phyloP scores from a whole-genome alignment of 2,888 invertebrate genomes.

The Chalcosyrphus nemorum region DNA sequence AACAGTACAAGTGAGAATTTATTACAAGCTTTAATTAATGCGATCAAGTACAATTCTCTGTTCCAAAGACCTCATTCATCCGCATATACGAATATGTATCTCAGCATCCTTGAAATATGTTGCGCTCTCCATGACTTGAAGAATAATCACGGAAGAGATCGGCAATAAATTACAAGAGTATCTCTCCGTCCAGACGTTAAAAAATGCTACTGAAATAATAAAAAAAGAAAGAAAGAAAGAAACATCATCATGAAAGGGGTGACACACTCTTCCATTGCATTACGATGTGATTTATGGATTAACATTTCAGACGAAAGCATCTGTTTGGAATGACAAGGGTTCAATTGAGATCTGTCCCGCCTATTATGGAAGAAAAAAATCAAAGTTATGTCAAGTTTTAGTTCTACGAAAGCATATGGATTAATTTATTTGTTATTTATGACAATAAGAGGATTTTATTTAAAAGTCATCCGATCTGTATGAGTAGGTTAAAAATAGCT shows the following conservation, averaged over 20 bases:
- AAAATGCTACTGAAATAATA: slow-evolving; percentile 29
- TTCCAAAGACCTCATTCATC: slow-evolving; percentile 49
- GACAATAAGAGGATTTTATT: background rate
- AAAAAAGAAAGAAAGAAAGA: slow-evolving; percentile 7
- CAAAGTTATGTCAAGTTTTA: slow-evolving; percentile 53
- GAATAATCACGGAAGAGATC: slow-evolving; percentile 68
- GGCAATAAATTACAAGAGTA: slow-evolving; percentile 57
- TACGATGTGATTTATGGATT: slow-evolving; percentile 67
- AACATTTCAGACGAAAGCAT: slow-evolving; percentile 69
- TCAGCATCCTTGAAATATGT: slow-evolving; percentile 54
- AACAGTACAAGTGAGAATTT: slow-evolving; percentile 32
- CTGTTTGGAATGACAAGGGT: slow-evolving; percentile 52
- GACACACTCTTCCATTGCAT: slow-evolving; percentile 63
- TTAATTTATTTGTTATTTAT: slow-evolving; percentile 57
- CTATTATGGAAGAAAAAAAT: slow-evolving; percentile 53
- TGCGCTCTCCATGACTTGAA: slow-evolving; percentile 41
- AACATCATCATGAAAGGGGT: slow-evolving; percentile 65
- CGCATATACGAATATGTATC: slow-evolving; percentile 27
- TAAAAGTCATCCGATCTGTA: too few relatives aligned
- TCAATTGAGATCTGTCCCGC: slow-evolving; percentile 59
- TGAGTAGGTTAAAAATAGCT: too few relatives aligned
- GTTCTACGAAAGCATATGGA: slow-evolving; percentile 29
- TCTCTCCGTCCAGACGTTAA: slow-evolving; percentile 25
- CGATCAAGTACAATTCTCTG: slow-evolving; percentile 24
- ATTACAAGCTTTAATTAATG: slow-evolving; percentile 58